Percentiles rank a stretch among this genome's conserved stretches.
phyloP scores from a whole-genome alignment of 2,797 vertebrate genomes.

The Limosa lapponica region DNA sequence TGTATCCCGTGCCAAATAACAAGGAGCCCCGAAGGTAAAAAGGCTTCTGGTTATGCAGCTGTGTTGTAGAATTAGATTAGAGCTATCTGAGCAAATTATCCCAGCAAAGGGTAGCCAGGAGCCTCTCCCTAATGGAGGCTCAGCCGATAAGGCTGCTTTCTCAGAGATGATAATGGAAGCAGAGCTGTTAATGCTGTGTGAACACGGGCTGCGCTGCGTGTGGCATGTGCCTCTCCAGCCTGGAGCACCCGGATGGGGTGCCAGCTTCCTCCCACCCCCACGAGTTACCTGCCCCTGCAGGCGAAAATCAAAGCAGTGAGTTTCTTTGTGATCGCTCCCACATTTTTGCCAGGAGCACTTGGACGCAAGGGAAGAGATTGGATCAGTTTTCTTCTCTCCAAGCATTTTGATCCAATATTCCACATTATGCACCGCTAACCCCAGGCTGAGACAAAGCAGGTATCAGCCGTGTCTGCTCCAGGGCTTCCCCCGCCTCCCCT shows the following conservation, averaged over 20 bases:
- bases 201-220: constrained; percentile 18
- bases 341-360: constrained; percentile 6
- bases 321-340: not conserved
- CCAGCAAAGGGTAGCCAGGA: constrained; percentile 58
- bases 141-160: constrained; percentile 62
- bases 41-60: constrained; percentile 68
- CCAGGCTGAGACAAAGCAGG: constrained; percentile 27
- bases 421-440: not conserved
- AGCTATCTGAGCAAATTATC: constrained; percentile 74
- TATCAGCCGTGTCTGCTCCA: not conserved
- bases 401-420: constrained; percentile 38
- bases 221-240: constrained; percentile 4
- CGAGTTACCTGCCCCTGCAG: not conserved
- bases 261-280: not conserved
- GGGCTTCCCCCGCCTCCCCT: not conserved
- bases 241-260: accelerated
- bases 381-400: not conserved
- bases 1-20: constrained; percentile 51
- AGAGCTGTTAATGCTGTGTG: constrained; percentile 62
- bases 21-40: constrained; percentile 68
- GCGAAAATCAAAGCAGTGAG: constrained; percentile 25
- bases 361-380: not conserved
- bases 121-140: constrained; percentile 71
- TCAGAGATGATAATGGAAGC: constrained; percentile 29
- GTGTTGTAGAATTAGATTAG: constrained; percentile 73